These are phyloP conservation scores for Asarcornis scutulata DNA, from an alignment of 2,113 vertebrate species.

Conservation along the genomic window DNA sequence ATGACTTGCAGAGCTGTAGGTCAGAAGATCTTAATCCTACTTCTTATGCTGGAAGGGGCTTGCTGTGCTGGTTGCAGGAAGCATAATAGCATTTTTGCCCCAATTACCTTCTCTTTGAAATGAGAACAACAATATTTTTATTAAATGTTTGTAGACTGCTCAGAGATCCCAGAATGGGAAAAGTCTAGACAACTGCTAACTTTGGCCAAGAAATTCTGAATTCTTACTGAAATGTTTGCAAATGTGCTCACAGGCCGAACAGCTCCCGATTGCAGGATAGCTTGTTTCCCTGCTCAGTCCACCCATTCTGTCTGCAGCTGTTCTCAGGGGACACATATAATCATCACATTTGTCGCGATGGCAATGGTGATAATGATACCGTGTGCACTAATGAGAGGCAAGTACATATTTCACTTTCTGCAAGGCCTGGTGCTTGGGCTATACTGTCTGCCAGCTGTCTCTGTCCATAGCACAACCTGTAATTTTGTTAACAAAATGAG, in stretches of 20 bases:
- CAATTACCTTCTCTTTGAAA: background rate
- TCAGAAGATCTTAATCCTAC: background rate
- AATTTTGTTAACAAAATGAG: constrained; percentile 80
- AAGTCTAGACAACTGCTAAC: background rate
- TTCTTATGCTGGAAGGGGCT: background rate
- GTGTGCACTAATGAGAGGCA: constrained; percentile 59
- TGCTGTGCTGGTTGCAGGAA: background rate
- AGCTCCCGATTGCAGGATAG: background rate
- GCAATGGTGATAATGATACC: constrained; percentile 49
- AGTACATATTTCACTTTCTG: constrained; percentile 50
- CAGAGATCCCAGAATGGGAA: background rate
- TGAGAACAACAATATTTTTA: background rate
- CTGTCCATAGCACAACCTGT: constrained; percentile 62
- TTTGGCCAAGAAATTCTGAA: background rate
- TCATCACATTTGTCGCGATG: constrained; percentile 54
- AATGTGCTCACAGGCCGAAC: constrained; percentile 1
- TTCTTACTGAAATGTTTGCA: background rate
- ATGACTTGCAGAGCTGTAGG: background rate
- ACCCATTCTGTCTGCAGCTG: constrained; percentile 47
- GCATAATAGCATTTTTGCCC: background rate
- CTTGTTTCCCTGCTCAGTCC: background rate
- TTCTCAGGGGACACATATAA: constrained; percentile 45
- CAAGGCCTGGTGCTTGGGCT: constrained; percentile 19
- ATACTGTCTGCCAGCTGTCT: constrained; percentile 56
- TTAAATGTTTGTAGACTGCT: background rate